phyloP scores from a whole-genome alignment of 2,113 vertebrate species.

The Equus przewalskii region DNA sequence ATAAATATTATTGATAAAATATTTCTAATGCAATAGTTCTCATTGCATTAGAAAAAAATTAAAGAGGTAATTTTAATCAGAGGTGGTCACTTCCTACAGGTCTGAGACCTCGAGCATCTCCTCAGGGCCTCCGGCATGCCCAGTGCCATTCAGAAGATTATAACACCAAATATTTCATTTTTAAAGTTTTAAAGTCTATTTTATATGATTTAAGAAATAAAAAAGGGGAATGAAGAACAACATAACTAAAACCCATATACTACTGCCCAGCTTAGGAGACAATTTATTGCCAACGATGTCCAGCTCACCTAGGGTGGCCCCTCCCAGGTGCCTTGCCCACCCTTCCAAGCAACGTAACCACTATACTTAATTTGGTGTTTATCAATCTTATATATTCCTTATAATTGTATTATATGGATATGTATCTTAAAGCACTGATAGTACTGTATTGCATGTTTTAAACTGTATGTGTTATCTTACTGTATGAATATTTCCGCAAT shows the following conservation, averaged over 20 bases:
- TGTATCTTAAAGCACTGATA: not conserved
- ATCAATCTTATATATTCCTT: not conserved
- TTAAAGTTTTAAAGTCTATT: not conserved
- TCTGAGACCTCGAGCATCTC: not conserved
- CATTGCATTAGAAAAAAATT: not conserved
- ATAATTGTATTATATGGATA: not conserved
- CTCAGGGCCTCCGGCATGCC: not conserved
- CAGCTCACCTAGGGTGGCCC: not conserved
- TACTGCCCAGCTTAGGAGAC: not conserved
- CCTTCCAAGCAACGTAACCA: not conserved
- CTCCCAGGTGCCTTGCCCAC: not conserved
- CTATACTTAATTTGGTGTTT: not conserved
- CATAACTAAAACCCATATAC: not conserved
- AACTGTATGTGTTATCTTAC: not conserved
- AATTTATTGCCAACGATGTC: not conserved
- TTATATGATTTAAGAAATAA: not conserved
- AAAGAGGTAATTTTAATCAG: not conserved
- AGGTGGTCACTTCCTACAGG: not conserved
- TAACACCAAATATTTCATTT: constrained; percentile 30
- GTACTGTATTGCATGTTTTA: not conserved
- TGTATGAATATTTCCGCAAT: not conserved
- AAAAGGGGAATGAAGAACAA: not conserved
- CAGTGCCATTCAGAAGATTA: not conserved
- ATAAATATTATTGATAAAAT: not conserved
- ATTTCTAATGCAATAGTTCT: too few species aligned